Evolutionary conservation across 2,113 vertebrate genomes (phyloP).

Genomic region (Melospiza melodia): DNA sequence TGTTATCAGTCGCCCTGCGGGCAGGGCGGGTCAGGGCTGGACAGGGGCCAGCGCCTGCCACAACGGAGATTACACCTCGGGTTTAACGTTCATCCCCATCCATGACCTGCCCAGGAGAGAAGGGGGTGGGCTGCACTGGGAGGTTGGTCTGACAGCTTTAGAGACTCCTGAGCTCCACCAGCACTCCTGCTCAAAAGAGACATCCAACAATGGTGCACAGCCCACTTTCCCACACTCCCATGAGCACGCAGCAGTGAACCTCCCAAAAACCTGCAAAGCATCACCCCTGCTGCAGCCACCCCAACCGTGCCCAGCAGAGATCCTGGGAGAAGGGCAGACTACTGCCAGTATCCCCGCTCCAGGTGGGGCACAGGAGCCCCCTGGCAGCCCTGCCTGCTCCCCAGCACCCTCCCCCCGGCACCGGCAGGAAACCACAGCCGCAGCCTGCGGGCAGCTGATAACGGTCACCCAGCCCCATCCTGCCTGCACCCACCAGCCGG

Average conservation of each 20-base stretch:
- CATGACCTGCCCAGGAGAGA: neutral
- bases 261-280: neutral
- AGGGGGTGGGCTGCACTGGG: neutral
- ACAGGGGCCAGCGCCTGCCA: neutral
- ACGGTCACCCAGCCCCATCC: conserved; percentile 51
- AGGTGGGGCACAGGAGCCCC: neutral
- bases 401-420: neutral
- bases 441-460: conserved; percentile 47
- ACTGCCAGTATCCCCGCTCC: neutral
- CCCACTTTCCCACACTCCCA: accelerated
- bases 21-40: neutral
- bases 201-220: neutral
- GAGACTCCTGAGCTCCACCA: accelerated
- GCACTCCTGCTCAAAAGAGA: neutral
- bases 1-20: neutral
- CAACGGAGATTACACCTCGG: neutral
- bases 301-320: neutral
- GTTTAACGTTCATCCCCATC: neutral
- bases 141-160: neutral
- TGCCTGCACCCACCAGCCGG: neutral
- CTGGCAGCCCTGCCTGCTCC: neutral
- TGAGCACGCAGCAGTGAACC: accelerated
- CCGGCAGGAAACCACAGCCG: conserved; percentile 39
- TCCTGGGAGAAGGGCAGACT: accelerated
- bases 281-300: neutral